Base-by-base conservation (phyloP, 2,797 vertebrate species). In the Coranthus polyacanthus region DNA sequence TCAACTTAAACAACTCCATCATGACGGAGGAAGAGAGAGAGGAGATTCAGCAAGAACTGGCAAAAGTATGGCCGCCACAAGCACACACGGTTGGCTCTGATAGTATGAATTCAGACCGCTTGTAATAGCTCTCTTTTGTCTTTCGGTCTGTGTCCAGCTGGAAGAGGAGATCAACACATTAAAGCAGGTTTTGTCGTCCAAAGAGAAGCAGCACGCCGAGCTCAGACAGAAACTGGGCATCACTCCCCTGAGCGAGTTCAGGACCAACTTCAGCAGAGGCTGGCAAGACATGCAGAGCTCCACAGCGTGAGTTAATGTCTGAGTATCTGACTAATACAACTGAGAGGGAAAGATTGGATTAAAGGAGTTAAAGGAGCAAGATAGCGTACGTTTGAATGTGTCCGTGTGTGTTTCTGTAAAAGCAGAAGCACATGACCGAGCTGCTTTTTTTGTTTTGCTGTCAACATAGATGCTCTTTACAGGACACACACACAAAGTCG, bases 141-240 rank as follows among this genome's bases (percentile, higher is more conserved):
- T 74, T 18, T 79, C 2, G 76, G 22, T 70, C 10, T 36, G 0
- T 44, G 36, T 81, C 44, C 78, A 99, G 98, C 90, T 99, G 73
- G 98, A 99, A 73, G 98, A 99, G 76, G 98, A 99, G 94, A 98
- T 99, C 80, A 89, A 91, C 64, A 98, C 97, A n/a, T 68, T 99
- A 83, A 94, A 88, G 65, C 98, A 99, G 93, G 98, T 98, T 54
- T 87, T 99, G 82, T 91, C 88, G 34, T 97, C 96, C 22, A 99
- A 99, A 92, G 98, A 99, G 92, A 97, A 93, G 87, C 96, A 94
- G 72, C 93, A 98, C 8, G 84, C 91, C 0, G 98, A 99, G 59
- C 94, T 99, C 77, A 98, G 93, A 79, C 95, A 97, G 90, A 97
- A 96, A 43, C 95, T 99, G 71, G 97, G 97, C 79, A 80, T 97